A percentile compares a stretch with the other conserved stretches of the same genome.
These are phyloP conservation scores for Phyllopteryx taeniolatus DNA, from an alignment of 2,113 vertebrate genomes.

Conservation along the genomic window DNA sequence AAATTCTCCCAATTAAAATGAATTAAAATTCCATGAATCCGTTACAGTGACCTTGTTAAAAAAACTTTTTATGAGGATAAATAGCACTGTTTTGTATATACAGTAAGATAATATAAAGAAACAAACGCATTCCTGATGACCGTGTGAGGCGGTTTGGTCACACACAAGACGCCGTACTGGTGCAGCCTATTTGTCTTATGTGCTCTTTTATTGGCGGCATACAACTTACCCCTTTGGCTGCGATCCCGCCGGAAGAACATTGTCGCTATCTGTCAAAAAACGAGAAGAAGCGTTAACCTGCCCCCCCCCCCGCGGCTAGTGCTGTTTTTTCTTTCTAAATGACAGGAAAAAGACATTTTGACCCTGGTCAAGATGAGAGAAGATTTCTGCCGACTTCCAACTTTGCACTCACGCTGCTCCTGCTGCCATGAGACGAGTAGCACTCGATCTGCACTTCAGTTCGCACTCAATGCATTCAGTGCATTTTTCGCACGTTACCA, in stretches of 20 bases:
- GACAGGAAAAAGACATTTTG: not conserved
- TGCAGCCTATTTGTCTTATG: not conserved
- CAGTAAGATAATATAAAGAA: not conserved
- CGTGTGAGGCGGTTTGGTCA: not conserved
- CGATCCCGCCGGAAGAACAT: constrained; percentile 10
- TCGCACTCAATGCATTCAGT: not conserved
- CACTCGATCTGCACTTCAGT: not conserved
- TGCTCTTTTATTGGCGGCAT: constrained; percentile 20
- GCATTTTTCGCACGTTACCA: not conserved
- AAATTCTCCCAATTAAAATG: too few relatives aligned
- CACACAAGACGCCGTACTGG: not conserved
- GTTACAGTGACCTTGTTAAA: too few relatives aligned
- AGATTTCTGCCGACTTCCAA: constrained; percentile 3
- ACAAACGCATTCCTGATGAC: constrained; percentile 6
- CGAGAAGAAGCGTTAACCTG: not conserved
- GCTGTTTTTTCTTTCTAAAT: constrained; percentile 25
- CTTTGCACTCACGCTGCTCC: constrained; percentile 25
- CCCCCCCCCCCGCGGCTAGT: constrained; percentile 3
- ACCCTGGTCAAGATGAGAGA: constrained; percentile 3
- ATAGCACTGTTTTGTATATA: not conserved
- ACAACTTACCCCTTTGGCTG: constrained; percentile 19
- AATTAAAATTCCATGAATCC: too few relatives aligned
- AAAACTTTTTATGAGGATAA: too few relatives aligned
- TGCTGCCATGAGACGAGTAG: constrained; percentile 35
- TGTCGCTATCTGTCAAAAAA: constrained; percentile 6